Evolutionary conservation across 2,888 invertebrate species (phyloP).

Genomic region (Ophraella communa): DNA sequence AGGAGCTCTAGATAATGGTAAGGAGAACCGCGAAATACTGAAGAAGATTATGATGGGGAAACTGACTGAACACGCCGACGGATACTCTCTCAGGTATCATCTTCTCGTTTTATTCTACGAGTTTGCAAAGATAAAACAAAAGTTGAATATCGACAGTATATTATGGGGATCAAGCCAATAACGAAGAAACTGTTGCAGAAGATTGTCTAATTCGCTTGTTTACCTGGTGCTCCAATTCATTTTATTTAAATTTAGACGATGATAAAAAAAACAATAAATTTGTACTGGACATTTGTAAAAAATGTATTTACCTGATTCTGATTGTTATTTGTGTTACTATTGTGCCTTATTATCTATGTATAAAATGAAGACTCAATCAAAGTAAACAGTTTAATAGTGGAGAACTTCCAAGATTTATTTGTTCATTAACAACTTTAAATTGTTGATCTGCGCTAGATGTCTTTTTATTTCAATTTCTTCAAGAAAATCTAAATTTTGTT

Average conservation of each 20-base stretch:
- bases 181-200: background rate
- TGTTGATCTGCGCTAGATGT: no score
- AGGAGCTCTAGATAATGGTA: slow-evolving; percentile 24
- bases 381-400: no score
- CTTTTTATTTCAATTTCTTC: no score
- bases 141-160: slow-evolving; percentile 8
- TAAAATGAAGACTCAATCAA: no score
- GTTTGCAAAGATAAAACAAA: slow-evolving; percentile 15
- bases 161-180: background rate
- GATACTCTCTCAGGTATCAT: slow-evolving; percentile 25
- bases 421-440: no score
- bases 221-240: background rate
- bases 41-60: slow-evolving; percentile 21
- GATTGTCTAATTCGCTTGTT: background rate
- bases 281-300: no score
- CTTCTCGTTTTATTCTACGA: slow-evolving; percentile 5
- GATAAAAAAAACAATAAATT: no score
- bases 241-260: background rate
- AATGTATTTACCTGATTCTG: no score
- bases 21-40: slow-evolving; percentile 30
- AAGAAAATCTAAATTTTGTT: no score
- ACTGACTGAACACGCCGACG: slow-evolving; percentile 10
- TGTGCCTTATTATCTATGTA: no score
- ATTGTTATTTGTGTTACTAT: no score
- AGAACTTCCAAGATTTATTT: no score